These are phyloP conservation scores for Xylocopa sonorina DNA, from an alignment of 1,140 invertebrate genomes.

Conservation along the genomic window DNA sequence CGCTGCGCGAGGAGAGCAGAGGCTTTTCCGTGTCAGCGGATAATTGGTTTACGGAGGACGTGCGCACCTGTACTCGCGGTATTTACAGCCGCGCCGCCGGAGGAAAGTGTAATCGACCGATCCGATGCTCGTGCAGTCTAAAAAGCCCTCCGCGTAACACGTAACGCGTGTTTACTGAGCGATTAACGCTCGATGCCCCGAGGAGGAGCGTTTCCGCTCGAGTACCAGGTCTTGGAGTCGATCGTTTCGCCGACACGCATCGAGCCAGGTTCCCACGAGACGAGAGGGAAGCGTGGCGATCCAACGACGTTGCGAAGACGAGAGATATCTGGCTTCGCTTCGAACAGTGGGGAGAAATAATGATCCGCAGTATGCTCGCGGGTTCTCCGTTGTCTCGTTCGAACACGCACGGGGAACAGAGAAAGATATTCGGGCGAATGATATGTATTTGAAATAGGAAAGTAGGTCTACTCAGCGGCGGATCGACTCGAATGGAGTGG, in stretches of 20 bases:
- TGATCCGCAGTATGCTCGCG: too few relatives aligned
- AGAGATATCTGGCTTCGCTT: too few relatives aligned
- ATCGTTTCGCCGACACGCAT: background rate
- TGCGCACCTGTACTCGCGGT: slow-evolving; percentile 43
- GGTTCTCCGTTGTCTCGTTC: background rate
- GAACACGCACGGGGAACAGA: background rate
- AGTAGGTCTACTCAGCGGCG: slow-evolving; percentile 31
- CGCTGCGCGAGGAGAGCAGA: slow-evolving; percentile 51
- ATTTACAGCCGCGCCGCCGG: slow-evolving; percentile 45
- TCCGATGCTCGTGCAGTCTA: slow-evolving; percentile 58
- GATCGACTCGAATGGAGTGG: slow-evolving; percentile 36
- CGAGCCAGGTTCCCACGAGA: too few relatives aligned
- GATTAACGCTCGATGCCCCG: slow-evolving; percentile 5
- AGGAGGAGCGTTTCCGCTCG: background rate
- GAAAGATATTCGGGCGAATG: background rate
- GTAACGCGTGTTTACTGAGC: slow-evolving; percentile 34
- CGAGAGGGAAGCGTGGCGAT: too few relatives aligned
- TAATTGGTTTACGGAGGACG: slow-evolving; percentile 61
- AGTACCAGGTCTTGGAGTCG: too few relatives aligned
- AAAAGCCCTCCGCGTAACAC: slow-evolving; percentile 7
- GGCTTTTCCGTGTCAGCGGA: slow-evolving; percentile 60
- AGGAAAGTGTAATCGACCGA: slow-evolving; percentile 66
- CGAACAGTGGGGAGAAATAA: too few relatives aligned
- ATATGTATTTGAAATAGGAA: slow-evolving; percentile 22
- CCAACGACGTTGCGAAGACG: too few relatives aligned